Evolutionary conservation across 2,797 vertebrate genomes (phyloP), one percentile per base, ranked within the genome.

Genomic region (Pangasius sanitwongsei): DNA sequence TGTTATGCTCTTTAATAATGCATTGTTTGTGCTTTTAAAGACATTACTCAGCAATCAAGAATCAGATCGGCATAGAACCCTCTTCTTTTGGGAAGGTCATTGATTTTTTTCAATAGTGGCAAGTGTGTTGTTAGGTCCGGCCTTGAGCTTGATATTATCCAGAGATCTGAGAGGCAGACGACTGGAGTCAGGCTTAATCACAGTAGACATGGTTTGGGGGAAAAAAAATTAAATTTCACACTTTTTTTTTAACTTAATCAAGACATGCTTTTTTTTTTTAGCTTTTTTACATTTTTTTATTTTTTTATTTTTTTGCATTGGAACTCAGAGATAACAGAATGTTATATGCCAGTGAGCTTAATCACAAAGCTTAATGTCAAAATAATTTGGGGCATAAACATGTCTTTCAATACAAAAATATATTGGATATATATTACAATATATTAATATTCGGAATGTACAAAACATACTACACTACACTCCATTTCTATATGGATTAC

Each of bases 1-100:
- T 90, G 65, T 91, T 91, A 82, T 44, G 72, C 89, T 91, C 84
- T 93, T 95, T 93, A 94, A 93, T 94, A 94, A 94, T 94, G 92
- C 91, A 93, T 93, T 91, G 69, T 93, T 93, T 92, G 87, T 92
- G 92, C 89, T 93, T 94, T 92, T 91, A 93, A 92, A 92, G 82
- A 93, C 94, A 92, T 91, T 37, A 92, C 70, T 28, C 90, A 82
- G 87, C 86, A 65, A 91, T 92, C 90, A 88, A 89, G 87, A 90
- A 87, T 91, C 86, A 75, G 81, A 90, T 53, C 53, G 77, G 85
- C 53, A 78, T 83, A 89, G 63, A 50, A 83, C 83, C 88, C 82
- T 84, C 61, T 87, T 34, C 85, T 89, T 69, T 88, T 23, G n/a
- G 83, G 67, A 90, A 87, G 86, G 78, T 89, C 77, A 81, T 92